A percentile compares a stretch with the other conserved stretches of the same genome.
Evolutionary conservation across 1,140 invertebrate species (phyloP).

Genomic region (Dysdera silvatica): DNA sequence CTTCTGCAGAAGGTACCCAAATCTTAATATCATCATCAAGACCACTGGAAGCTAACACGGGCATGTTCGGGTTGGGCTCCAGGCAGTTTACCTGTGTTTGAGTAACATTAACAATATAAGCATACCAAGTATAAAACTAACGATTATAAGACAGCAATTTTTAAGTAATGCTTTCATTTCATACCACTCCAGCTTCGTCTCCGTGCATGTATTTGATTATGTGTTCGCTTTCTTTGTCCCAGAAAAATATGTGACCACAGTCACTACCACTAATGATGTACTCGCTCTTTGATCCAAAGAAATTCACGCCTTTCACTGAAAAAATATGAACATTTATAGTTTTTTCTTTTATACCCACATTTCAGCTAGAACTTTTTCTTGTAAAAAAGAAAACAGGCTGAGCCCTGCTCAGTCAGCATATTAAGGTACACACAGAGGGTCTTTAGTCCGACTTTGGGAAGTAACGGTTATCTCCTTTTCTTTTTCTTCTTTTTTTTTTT

Average conservation of each 20-base stretch:
- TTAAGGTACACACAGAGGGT: too few relatives aligned
- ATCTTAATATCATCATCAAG: conserved; percentile 88
- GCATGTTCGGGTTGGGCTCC: conserved; percentile 78
- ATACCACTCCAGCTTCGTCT: conserved; percentile 77
- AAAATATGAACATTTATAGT: too few relatives aligned
- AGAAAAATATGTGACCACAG: conserved; percentile 88
- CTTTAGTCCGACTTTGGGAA: too few relatives aligned
- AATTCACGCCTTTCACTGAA: conserved; percentile 84
- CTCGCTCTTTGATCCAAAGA: conserved; percentile 83
- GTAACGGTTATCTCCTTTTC: too few relatives aligned
- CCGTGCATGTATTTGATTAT: conserved; percentile 79
- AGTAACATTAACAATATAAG: too few relatives aligned
- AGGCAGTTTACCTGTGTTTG: conserved; percentile 85
- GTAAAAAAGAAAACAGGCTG: too few relatives aligned
- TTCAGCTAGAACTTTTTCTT: too few relatives aligned
- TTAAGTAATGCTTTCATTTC: background rate
- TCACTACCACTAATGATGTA: conserved; percentile 88
- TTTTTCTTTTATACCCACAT: too few relatives aligned
- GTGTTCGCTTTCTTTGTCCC: conserved; percentile 80
- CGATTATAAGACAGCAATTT: too few relatives aligned
- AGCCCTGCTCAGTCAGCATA: too few relatives aligned
- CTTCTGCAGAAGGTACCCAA: conserved; percentile 69
- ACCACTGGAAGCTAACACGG: conserved; percentile 81
- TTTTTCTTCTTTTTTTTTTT: too few relatives aligned
- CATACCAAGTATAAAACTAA: too few relatives aligned